Evolutionary conservation across 2,888 invertebrate genomes (phyloP).

Genomic region (Aphodius sticticus): DNA sequence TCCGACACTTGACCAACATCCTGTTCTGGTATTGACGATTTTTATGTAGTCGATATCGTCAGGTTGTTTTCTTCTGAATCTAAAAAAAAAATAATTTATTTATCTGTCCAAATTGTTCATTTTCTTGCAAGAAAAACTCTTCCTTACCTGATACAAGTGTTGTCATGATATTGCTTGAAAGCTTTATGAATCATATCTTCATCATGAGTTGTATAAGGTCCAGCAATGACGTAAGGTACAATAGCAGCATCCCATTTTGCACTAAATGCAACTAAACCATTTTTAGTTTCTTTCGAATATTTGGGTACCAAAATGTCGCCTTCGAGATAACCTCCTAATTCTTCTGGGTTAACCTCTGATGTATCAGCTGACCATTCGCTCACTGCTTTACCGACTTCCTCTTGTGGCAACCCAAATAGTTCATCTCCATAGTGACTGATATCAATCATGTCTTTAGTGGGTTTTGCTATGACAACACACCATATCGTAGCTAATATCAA

Average conservation of each 20-base stretch:
- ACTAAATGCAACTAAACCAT: slow-evolving; percentile 28
- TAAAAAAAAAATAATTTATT: slow-evolving; percentile 38
- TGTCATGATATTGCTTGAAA: slow-evolving; percentile 76
- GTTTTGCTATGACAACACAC: background rate
- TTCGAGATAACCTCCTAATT: slow-evolving; percentile 78
- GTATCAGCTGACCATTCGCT: slow-evolving; percentile 65
- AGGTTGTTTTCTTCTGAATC: slow-evolving; percentile 68
- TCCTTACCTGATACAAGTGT: slow-evolving; percentile 69
- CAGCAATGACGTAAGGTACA: slow-evolving; percentile 74
- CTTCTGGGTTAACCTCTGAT: slow-evolving; percentile 76
- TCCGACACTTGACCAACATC: slow-evolving; percentile 86
- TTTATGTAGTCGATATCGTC: slow-evolving; percentile 74
- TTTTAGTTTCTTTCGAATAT: background rate
- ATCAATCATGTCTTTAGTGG: slow-evolving; percentile 27
- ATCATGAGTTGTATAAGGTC: slow-evolving; percentile 63
- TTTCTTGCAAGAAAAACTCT: background rate
- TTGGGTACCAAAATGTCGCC: slow-evolving; percentile 78
- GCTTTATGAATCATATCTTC: slow-evolving; percentile 69
- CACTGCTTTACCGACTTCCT: slow-evolving; percentile 63
- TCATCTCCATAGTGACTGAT: slow-evolving; percentile 27
- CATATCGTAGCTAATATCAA: background rate
- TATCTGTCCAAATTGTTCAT: no score
- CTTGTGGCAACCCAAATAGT: slow-evolving; percentile 62
- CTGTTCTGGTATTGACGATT: slow-evolving; percentile 72
- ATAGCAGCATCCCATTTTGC: slow-evolving; percentile 71